Base-by-base conservation (phyloP, 2,113 vertebrate species). In the Aptenodytes patagonicus region DNA sequence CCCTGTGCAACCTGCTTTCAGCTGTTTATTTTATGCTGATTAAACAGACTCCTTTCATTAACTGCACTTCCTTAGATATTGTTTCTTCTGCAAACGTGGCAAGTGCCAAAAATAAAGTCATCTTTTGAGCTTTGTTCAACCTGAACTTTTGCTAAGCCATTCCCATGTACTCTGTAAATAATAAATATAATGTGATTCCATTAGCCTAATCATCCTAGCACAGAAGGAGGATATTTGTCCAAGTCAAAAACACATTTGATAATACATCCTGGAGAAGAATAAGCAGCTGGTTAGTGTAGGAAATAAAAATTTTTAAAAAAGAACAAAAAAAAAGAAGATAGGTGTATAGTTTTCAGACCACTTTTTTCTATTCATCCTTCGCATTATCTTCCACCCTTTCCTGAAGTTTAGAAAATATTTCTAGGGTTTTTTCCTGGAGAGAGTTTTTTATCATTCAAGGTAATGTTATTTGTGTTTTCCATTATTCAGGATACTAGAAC, bases 21-120 rank as follows among this genome's bases (percentile, higher is more conserved):
- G 90, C 71, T 96, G 93, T 97, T 97, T 98, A 94, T 92, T 97
- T 97, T 97, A 83, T 97, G 92, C 93, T 96, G 93, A 92, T 95
- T 96, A 89, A 97, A 93, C 71, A 96, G 83, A 77, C 51, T 93
- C 64, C 87, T 91, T 94, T 97, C 86, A 94, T 97, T 91, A 98
- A 96, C 83, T 96, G 68, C 66, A 94, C 88, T 97, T 98, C 93
- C 90, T 94, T 91, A 92, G 92, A 91, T 97, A 97, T 79, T 96
- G 97, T 97, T 95, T 72, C 52, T 68, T 97, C 62, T 93, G 36
- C 55, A 95, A 93, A 94, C 83, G 88, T 46, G 47, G 77, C 31
- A 75, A 96, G 83, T 96, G 65, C 83, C 96, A 97, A 96, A 96
- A 96, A 61, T 80, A 96, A 82, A 78, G 71, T 94, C 51, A 71